These are phyloP conservation scores for Misgurnus anguillicaudatus DNA, from an alignment of 2,113 vertebrate species.

Conservation along the genomic window DNA sequence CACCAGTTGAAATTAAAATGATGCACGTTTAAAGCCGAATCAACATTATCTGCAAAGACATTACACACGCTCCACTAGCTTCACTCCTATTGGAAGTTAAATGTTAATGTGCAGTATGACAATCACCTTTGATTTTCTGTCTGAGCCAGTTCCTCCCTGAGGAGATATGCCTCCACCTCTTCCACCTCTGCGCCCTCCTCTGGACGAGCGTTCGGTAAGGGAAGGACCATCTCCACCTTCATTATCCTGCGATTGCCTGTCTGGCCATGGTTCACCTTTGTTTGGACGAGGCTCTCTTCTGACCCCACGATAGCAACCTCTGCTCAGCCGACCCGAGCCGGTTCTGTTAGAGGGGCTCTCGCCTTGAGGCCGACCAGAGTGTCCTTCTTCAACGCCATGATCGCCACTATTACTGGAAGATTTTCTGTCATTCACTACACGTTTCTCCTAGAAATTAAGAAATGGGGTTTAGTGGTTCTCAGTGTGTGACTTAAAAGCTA, in stretches of 20 bases:
- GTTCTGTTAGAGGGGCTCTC: constrained; percentile 65
- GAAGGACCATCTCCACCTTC: constrained; percentile 56
- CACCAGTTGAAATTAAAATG: not conserved
- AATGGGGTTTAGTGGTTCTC: not conserved
- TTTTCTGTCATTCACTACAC: constrained; percentile 76
- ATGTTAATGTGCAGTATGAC: not conserved
- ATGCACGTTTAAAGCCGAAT: not conserved
- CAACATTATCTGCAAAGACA: not conserved
- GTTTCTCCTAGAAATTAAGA: constrained; percentile 74
- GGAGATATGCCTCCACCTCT: constrained; percentile 39
- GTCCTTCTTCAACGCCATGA: constrained; percentile 61
- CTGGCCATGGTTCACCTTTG: constrained; percentile 14
- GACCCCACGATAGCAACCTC: constrained; percentile 65
- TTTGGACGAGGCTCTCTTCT: constrained; percentile 56
- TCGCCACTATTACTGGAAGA: constrained; percentile 49
- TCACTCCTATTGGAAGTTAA: too few species aligned
- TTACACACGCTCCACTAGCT: too few species aligned
- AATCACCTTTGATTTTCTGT: constrained; percentile 76
- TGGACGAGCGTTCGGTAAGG: constrained; percentile 48
- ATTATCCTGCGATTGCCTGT: constrained; percentile 56
- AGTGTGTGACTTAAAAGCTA: not conserved
- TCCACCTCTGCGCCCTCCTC: constrained; percentile 45
- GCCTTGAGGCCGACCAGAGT: constrained; percentile 37
- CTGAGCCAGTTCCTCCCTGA: constrained; percentile 52
- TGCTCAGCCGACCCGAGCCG: constrained; percentile 60